Base-by-base conservation (phyloP, 2,888 invertebrate species). In the Galerucella calmariensis region DNA sequence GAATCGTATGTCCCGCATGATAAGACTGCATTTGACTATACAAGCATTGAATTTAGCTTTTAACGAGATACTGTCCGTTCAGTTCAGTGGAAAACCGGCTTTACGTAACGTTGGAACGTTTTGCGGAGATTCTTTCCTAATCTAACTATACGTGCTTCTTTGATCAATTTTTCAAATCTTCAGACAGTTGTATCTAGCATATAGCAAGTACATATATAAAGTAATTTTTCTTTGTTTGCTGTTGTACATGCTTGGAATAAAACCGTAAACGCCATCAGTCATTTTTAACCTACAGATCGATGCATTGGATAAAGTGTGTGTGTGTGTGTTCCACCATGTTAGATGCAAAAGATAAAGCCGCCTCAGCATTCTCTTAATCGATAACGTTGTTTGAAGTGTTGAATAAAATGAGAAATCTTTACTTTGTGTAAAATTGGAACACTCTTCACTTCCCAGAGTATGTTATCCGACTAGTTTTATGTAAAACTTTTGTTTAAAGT, bases 211-310 rank as follows among this genome's bases (percentile, higher is more conserved):
- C 2, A 11, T 51, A 11, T 51, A 51, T 53, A 53, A 3, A 53
- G 5, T 5, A 5, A 67, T 41, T 67, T 67, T 67, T 67, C 41
- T 67, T 48, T n/a, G n/a, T 67, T 67, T 58, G 16, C 59, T 59
- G 20, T 53, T 53, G 58, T 68, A 58, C 61, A 59, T 61, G 69
- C 46, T 27, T 46, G 48, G 48, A 69, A 69, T 69, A 48, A 69
- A 8, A 53, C 59, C 59, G 61, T 48, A 24, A 46, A 10, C 61
- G 20, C 61, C 69, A 61, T 69, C 46, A 59, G n/a, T 69, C 69
- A 69, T 69, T 69, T 69, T 46, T 69, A 69, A 68, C 59, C 27
- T 46, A 46, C 44, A 59, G 61, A 69, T 61, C 69, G 69, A 61
- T 69, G 59, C 46, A 69, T 61, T 59, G 59, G 59, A 14, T 69